Evolutionary conservation across 2,797 vertebrate species (phyloP).

Genomic region (Acanthurus leucopareius): DNA sequence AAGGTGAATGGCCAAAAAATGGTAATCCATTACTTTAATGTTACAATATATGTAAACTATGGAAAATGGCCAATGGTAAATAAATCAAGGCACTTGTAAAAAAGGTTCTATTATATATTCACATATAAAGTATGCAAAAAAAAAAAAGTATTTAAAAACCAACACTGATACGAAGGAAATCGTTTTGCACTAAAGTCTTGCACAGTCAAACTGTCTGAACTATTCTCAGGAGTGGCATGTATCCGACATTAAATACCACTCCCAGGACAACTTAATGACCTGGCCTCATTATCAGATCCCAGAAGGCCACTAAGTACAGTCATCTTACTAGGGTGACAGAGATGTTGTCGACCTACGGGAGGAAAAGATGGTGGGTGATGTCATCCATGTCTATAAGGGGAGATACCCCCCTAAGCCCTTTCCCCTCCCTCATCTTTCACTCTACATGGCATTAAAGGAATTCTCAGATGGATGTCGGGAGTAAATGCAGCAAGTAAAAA

Average conservation of each 20-base stretch:
- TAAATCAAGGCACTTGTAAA: too few relatives aligned
- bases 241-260: constrained; percentile 24
- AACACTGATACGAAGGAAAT: not conserved
- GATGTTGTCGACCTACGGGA: constrained; percentile 57
- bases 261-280: constrained; percentile 41
- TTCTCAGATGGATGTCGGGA: constrained; percentile 52
- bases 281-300: constrained; percentile 34
- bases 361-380: constrained; percentile 72
- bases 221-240: constrained; percentile 33
- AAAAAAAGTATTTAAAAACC: too few relatives aligned
- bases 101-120: too few relatives aligned
- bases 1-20: not conserved
- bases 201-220: not conserved
- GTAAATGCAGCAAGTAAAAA: constrained; percentile 66
- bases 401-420: constrained; percentile 13
- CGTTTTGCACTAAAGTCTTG: not conserved
- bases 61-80: not conserved
- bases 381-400: constrained; percentile 74
- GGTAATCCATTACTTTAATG: not conserved
- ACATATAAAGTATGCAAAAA: too few relatives aligned
- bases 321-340: constrained; percentile 47
- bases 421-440: constrained; percentile 27
- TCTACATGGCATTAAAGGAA: constrained; percentile 51
- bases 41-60: not conserved
- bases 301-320: constrained; percentile 46